A percentile compares a stretch with the other conserved stretches of the same genome.
Evolutionary conservation across 2,113 vertebrate species (phyloP).

Genomic region (Oryctolagus cuniculus): DNA sequence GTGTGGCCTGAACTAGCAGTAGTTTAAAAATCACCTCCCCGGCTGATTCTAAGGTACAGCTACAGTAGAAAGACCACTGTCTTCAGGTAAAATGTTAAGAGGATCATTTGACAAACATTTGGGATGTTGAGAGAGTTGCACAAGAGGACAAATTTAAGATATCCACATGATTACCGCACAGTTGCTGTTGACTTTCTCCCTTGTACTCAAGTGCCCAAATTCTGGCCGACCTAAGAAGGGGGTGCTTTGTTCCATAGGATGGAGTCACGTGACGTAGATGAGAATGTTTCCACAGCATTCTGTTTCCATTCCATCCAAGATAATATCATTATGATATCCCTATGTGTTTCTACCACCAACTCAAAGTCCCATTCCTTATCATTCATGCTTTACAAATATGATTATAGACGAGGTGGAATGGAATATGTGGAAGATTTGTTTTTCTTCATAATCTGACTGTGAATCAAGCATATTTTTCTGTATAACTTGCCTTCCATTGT

Average conservation of each 20-base stretch:
- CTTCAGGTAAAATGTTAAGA: not conserved
- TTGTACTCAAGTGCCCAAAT: not conserved
- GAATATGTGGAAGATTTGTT: not conserved
- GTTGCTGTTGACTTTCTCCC: not conserved
- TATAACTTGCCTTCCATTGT: not conserved
- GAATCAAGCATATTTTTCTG: constrained; percentile 45
- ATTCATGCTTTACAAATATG: constrained; percentile 3
- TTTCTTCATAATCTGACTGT: constrained; percentile 27
- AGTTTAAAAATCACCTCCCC: not conserved
- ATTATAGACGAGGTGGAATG: not conserved
- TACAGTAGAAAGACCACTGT: not conserved
- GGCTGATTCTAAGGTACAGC: not conserved
- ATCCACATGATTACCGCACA: not conserved
- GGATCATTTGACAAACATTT: not conserved
- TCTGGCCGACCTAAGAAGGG: not conserved
- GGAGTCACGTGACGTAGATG: not conserved
- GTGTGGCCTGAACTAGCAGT: not conserved
- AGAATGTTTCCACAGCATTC: not conserved
- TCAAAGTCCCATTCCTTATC: not conserved
- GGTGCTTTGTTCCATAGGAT: not conserved
- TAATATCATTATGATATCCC: not conserved
- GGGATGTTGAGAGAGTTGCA: not conserved
- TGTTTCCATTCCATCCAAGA: not conserved
- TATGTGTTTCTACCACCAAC: not conserved
- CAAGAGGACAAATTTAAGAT: not conserved